Evolutionary conservation across 2,888 invertebrate species (phyloP), one percentile per base, ranked within the genome.

Genomic region (Caenorhabditis plicata): DNA sequence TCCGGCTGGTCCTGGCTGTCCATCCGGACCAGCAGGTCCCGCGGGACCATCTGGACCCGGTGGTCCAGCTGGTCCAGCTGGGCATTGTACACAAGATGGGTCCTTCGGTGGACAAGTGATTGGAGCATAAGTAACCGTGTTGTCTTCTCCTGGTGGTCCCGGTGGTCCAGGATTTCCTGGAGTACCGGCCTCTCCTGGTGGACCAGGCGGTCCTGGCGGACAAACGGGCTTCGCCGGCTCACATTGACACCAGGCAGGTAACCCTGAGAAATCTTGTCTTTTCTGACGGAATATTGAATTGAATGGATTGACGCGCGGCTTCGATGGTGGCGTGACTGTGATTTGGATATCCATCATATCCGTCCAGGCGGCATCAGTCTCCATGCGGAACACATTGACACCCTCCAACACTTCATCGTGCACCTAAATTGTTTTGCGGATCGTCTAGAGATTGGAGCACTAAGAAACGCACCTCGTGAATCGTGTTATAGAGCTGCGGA

Each of bases 291-390:
- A 77, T 50, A 77, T 74, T 17, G 68, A 68, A 42, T 69, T 63
- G 62, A 69, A 69, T 35, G 68, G 68, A 25, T 64, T 64, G 40
- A 57, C 48, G 23, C 65, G 52, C 38, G 77, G 77, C 38, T 68
- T 67, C 19, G 70, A 57, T 17, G 78, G 77, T 9, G 77, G 76
- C 1, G 74, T 71, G 29, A 77, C 77, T 19, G 68, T 57, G 47
- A 77, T 66, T 51, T 77, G 77, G 26, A 77, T 61, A 48, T 74
- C 71, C 77, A 77, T 77, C 65, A 77, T 65, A 39, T 74, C 71
- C 40, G 66, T 66, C 77, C 77, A 77, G 2, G 74, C 77, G 26
- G 71, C 53, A 51, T 77, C 75, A n/a, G 77, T 77, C 46, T 77
- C 77, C 27, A 72, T 72, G 39, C 75, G 74, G 55, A 77, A 77